These are phyloP conservation scores for Balearica regulorum DNA, from an alignment of 2,797 vertebrate species.

Conservation along the genomic window DNA sequence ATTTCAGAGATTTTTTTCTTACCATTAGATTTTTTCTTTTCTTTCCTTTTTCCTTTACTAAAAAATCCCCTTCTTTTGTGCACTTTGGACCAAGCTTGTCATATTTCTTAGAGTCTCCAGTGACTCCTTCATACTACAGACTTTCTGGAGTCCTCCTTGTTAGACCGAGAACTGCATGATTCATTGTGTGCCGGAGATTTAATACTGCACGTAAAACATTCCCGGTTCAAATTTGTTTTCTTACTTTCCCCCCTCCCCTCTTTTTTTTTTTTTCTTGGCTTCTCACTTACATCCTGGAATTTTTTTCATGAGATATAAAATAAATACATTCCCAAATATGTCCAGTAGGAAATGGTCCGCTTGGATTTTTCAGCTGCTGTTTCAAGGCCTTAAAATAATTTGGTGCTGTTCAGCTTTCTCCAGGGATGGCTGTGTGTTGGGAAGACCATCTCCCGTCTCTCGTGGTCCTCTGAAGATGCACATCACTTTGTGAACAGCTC, in stretches of 20 bases:
- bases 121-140: slow-evolving; percentile 51
- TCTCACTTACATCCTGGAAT: slow-evolving; percentile 8
- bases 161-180: slow-evolving; percentile 33
- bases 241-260: neutral
- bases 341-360: neutral
- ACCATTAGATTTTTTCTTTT: neutral
- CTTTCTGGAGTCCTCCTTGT: slow-evolving; percentile 65
- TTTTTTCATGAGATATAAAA: slow-evolving; percentile 9
- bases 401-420: neutral
- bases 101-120: slow-evolving; percentile 29
- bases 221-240: slow-evolving; percentile 55
- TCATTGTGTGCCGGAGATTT: slow-evolving; percentile 60
- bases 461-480: neutral
- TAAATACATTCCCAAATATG: slow-evolving; percentile 23
- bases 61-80: neutral
- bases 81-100: neutral
- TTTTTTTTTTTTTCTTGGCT: neutral
- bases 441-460: neutral
- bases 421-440: neutral
- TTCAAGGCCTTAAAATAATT: neutral
- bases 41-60: neutral
- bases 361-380: slow-evolving; percentile 2
- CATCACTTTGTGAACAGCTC: accelerated
- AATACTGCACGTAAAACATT: slow-evolving; percentile 46
- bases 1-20: neutral